Evolutionary conservation across 2,797 vertebrate species (phyloP), one percentile per base, ranked within the genome.

Genomic region (Potorous gilbertii): DNA sequence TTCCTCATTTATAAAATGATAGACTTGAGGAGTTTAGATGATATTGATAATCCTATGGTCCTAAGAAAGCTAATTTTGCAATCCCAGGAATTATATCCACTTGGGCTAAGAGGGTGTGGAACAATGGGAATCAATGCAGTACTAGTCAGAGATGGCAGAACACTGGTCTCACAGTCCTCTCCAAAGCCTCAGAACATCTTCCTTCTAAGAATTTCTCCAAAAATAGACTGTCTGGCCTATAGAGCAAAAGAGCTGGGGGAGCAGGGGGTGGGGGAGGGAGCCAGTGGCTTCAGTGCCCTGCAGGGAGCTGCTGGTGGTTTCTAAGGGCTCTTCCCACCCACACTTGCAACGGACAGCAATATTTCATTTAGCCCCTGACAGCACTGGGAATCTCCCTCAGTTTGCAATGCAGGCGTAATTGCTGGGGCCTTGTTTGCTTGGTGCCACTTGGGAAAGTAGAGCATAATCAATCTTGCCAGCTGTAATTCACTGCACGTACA

Each of bases 401-500:
- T 94, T 90, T 91, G 90, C 31, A 1, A 0, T 81, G 90, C 74
- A 94, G 92, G 93, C 90, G 34, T 97, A 93, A 57, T 11, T 57
- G 54, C 90, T 46, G 13, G 92, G 92, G 62, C 74, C 93, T 13
- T 0, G 4, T 46, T 56, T 56, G 59, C 92, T 90, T 59, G 92
- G 62, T 92, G 55, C 56, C 94, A n/a, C 54, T 97, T 56, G 54
- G 90, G 59, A 93, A 62, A 93, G 96, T 94, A 92, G 11, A 93
- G 21, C 57, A 93, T 1, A 94, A 91, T 54, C 95, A 90, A 66
- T 93, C 55, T 94, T 97, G 40, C 93, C 81, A 96, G 91, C 92
- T 0, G 40, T 56, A 46, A 0, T 46, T 95, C 57, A 92, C 56
- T 56, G 94, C 59, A 92, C 52, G 0, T 56, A 34, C 93, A 96